Evolutionary conservation across 2,797 vertebrate species (phyloP).

Genomic region (Acomys russatus): DNA sequence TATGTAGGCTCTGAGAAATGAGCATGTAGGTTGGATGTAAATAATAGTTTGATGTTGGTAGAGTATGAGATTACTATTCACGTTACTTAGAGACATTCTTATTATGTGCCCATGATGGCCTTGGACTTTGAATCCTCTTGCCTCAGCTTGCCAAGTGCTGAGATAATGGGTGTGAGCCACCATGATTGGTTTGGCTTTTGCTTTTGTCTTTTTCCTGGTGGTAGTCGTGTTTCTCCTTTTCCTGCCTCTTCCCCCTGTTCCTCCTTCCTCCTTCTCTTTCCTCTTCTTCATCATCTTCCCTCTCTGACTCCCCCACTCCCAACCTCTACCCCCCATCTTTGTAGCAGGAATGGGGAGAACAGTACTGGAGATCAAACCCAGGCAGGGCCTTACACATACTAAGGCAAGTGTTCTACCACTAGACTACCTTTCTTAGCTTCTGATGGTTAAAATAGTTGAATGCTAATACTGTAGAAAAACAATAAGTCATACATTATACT

Average conservation of each 20-base stretch:
- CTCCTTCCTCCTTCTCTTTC: no score
- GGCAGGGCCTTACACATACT: background rate
- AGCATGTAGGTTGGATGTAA: constrained; percentile 40
- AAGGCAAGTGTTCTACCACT: background rate
- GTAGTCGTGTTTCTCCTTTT: background rate
- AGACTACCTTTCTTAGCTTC: background rate
- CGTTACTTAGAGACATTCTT: background rate
- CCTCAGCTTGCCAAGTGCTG: background rate
- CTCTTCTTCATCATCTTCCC: background rate
- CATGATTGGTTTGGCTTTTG: background rate
- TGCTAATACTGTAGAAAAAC: constrained; percentile 65
- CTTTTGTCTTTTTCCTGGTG: background rate
- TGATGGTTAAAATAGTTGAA: constrained; percentile 54
- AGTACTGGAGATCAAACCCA: background rate
- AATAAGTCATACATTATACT: background rate
- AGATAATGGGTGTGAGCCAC: background rate
- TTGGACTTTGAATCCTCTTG: background rate
- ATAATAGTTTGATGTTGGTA: constrained; percentile 36
- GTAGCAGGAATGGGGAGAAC: background rate
- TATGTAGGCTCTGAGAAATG: constrained; percentile 47
- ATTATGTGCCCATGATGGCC: background rate
- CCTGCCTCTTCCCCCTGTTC: no score
- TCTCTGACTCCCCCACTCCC: background rate
- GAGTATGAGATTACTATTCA: background rate
- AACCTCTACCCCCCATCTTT: background rate